Evolutionary conservation across 1,140 invertebrate species (phyloP).

Genomic region (Orussus abietinus): DNA sequence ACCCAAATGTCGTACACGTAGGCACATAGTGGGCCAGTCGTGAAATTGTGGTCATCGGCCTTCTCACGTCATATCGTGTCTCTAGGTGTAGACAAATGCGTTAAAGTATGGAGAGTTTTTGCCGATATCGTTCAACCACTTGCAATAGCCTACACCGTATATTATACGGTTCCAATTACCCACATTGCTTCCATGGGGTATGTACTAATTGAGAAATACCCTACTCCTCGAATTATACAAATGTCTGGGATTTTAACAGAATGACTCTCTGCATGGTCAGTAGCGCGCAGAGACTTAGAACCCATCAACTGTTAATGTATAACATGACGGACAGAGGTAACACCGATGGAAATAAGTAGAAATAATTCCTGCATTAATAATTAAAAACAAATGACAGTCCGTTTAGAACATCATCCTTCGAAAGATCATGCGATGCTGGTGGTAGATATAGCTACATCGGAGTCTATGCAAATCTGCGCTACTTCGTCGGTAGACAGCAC

Average conservation of each 20-base stretch:
- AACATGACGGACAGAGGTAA: constrained; percentile 22
- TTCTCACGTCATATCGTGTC: constrained; percentile 16
- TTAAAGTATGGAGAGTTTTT: constrained; percentile 27
- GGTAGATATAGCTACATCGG: constrained; percentile 17
- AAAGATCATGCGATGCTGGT: constrained; percentile 24
- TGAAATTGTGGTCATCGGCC: constrained; percentile 10
- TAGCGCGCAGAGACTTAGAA: constrained; percentile 10
- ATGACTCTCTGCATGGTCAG: constrained; percentile 20
- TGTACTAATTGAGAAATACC: constrained; percentile 5
- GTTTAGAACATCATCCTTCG: constrained; percentile 20
- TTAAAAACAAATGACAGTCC: constrained; percentile 17
- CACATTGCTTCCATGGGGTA: constrained; percentile 19
- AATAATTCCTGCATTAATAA: constrained; percentile 1
- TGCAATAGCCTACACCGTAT: constrained; percentile 16
- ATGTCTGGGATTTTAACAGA: constrained; percentile 8
- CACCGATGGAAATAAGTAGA: constrained; percentile 1
- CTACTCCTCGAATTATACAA: not conserved
- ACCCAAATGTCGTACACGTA: too few relatives aligned
- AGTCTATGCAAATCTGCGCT: constrained; percentile 25
- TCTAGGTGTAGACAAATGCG: constrained; percentile 19
- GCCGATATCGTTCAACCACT: constrained; percentile 16
- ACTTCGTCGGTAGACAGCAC: constrained; percentile 27
- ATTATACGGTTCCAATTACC: constrained; percentile 21
- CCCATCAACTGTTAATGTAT: constrained; percentile 28
- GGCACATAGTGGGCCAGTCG: constrained; percentile 15